A percentile compares a stretch with the other conserved stretches of the same genome.
phyloP scores from a whole-genome alignment of 2,888 invertebrate species.

The Synergus umbraculus region DNA sequence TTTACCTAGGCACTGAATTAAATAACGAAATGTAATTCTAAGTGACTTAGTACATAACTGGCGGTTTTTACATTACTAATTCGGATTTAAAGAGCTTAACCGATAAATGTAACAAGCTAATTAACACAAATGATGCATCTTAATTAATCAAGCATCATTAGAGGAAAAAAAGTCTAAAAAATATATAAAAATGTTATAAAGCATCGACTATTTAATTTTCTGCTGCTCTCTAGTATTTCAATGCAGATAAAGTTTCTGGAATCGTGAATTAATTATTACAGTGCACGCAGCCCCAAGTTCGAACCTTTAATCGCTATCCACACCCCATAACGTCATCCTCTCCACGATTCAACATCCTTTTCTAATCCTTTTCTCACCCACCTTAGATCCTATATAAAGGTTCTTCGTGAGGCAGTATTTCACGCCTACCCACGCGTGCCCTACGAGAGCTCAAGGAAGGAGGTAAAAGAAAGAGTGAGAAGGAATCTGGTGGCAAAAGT shows the following conservation, averaged over 20 bases:
- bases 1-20: too few relatives aligned
- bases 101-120: too few relatives aligned
- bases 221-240: not conserved
- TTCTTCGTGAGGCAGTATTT: constrained; percentile 66
- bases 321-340: constrained; percentile 58
- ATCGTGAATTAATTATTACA: constrained; percentile 70
- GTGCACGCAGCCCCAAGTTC: constrained; percentile 48
- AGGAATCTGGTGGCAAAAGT: constrained; percentile 48
- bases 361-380: not conserved
- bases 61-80: too few relatives aligned
- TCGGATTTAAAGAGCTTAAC: too few relatives aligned
- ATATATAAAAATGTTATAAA: not conserved
- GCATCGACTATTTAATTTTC: not conserved
- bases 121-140: too few relatives aligned
- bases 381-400: constrained; percentile 60
- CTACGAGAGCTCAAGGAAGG: constrained; percentile 47
- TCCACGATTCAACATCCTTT: constrained; percentile 41
- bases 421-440: constrained; percentile 70
- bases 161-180: too few relatives aligned
- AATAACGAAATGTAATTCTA: not conserved
- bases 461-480: constrained; percentile 13
- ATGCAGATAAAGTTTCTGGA: constrained; percentile 51
- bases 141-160: not conserved
- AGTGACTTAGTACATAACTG: not conserved
- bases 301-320: constrained; percentile 64